phyloP scores from a whole-genome alignment of 2,888 invertebrate species.

The Cantharis rustica region DNA sequence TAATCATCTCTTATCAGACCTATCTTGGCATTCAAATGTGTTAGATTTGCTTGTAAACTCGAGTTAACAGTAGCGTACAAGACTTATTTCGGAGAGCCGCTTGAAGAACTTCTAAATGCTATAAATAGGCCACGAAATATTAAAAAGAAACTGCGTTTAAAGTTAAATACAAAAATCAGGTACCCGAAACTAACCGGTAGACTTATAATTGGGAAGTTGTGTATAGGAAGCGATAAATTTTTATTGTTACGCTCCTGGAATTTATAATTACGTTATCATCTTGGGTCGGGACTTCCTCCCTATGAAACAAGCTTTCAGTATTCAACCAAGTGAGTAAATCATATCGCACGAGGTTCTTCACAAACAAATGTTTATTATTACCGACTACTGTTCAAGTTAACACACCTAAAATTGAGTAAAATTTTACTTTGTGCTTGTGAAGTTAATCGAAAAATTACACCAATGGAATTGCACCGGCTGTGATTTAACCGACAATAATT shows the following conservation, averaged over 20 bases:
- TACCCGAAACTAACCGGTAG: not conserved
- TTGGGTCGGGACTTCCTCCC: constrained; percentile 42
- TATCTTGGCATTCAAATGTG: constrained; percentile 9
- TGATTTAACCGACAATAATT: no score
- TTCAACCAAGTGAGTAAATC: constrained; percentile 24
- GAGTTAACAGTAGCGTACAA: not conserved
- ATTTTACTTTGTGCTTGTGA: not conserved
- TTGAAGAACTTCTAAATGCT: not conserved
- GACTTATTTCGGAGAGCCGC: not conserved
- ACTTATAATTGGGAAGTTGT: not conserved
- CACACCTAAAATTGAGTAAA: constrained; percentile 9
- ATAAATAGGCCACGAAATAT: not conserved
- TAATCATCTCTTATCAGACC: constrained; percentile 13
- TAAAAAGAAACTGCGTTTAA: not conserved
- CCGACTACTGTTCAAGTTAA: constrained; percentile 18
- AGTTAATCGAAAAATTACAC: not conserved
- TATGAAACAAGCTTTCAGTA: constrained; percentile 33
- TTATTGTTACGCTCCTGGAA: constrained; percentile 31
- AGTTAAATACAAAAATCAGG: not conserved
- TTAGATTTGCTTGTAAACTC: not conserved
- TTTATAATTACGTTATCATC: constrained; percentile 37
- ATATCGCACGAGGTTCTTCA: constrained; percentile 21
- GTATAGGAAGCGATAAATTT: constrained; percentile 9
- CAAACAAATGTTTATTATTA: constrained; percentile 16
- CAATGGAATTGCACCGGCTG: not conserved